Base-by-base conservation (phyloP, 2,113 vertebrate species). In the Rallus limicola region DNA sequence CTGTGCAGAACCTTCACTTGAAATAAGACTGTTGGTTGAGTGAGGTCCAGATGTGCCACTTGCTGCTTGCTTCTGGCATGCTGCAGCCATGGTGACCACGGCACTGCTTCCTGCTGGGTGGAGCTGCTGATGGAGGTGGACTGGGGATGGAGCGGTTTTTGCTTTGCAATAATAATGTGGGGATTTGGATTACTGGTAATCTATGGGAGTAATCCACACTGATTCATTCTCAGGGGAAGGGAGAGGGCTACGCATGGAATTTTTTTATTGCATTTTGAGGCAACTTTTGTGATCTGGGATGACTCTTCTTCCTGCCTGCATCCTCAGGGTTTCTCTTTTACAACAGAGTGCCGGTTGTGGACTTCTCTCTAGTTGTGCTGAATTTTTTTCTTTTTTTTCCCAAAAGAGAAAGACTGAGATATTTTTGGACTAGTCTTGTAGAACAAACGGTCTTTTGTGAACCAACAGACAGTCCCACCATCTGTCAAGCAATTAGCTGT, bases 131-230 rank as follows among this genome's bases (percentile, higher is more conserved):
- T 70, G 50, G 53, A 11, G 28, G 21, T 34, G 42, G 10, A 2
- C 31, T 34, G 68, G 17, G 56, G 16, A 16, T 25, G 48, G 23
- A 33, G 1, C 4, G 2, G 24, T 3, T n/a, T 90, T 86, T 62
- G 40, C 25, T 90, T 56, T 92, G 72, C n/a, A 38, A 53, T 18
- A 79, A 70, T 33, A 33, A 5, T 1, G 14, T 16, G 59, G 29
- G 34, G 14, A 28, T 67, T 21, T 77, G 44, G 48, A 29, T 21
- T 23, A 9, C 55, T 29, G 10, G 24, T 44, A 34, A 20, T 1
- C 24, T n/a, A n/a, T n/a, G n/a, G n/a, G n/a, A n/a, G 24, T 44
- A 34, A 20, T 1, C 24, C 10, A 0, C 5, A 21, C 25, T 33
- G 55, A 19, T 5, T 77, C 7, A 9, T 53, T 31, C 36, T 5